Evolutionary conservation across 2,113 vertebrate species (phyloP).

Genomic region (Notothenia coriiceps): DNA sequence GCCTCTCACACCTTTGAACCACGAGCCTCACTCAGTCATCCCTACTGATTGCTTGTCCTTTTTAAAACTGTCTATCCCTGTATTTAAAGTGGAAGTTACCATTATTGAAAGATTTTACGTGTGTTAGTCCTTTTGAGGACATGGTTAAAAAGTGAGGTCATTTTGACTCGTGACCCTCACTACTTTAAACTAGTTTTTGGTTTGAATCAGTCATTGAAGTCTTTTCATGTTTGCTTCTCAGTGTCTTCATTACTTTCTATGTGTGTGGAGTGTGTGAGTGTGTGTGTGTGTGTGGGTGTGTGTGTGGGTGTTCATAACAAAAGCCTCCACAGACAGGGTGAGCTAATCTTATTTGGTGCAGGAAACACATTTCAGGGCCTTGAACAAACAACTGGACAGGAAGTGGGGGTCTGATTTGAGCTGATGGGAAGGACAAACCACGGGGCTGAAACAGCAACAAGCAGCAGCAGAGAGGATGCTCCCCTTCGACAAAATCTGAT

Average conservation of each 20-base stretch:
- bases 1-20: background rate
- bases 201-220: background rate
- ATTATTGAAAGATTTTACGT: background rate
- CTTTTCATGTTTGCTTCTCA: background rate
- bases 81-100: slow-evolving; percentile 14
- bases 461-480: slow-evolving; percentile 20
- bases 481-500: background rate
- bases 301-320: slow-evolving; percentile 9
- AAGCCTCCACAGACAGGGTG: slow-evolving; percentile 24
- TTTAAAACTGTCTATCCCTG: background rate
- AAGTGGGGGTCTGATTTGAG: slow-evolving; percentile 50
- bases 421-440: slow-evolving; percentile 38
- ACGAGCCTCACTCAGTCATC: background rate
- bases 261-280: background rate
- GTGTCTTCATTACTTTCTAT: background rate
- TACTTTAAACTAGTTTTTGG: background rate
- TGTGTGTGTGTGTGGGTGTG: background rate
- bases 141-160: slow-evolving; percentile 8
- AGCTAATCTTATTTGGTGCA: slow-evolving; percentile 72
- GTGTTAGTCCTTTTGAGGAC: background rate
- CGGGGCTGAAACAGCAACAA: slow-evolving; percentile 22
- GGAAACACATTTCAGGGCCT: slow-evolving; percentile 78
- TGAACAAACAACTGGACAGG: slow-evolving; percentile 69
- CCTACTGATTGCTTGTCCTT: background rate
- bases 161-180: background rate